Base-by-base conservation (phyloP, 2,113 vertebrate species). In the Dipodomys spectabilis region DNA sequence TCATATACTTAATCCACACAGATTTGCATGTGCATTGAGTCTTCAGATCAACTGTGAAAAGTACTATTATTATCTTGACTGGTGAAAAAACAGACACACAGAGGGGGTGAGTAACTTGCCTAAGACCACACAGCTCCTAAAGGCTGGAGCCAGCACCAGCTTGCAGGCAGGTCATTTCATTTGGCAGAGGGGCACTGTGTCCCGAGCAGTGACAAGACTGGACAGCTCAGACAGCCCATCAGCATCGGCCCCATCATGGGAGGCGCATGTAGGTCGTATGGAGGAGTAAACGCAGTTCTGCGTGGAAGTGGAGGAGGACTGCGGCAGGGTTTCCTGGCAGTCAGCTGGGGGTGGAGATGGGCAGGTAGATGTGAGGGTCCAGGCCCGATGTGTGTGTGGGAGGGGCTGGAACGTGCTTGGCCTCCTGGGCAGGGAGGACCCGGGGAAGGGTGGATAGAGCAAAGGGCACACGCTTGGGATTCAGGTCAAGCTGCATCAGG, bases 391-490 rank as follows among this genome's bases (percentile, higher is more conserved):
- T 15, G 53, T 57, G 53, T 23, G 39, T 2, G 5, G 23, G 25
- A n/a, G 32, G 39, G 16, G n/a, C 8, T 82, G 19, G 12, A 4
- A 2, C 6, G 5, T 0, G 0, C 22, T 18, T 39, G 75, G 75
- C 18, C 27, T 88, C 49, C 57, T 28, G 32, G 79, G 6, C 18
- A 19, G 30, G 9, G 57, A n/a, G 28, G 39, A n/a, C 0, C 5
- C 10, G 1, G 32, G 1, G 0, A 15, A 1, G 8, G 44, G 22
- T 7, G n/a, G 6, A 6, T 62, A 30, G 57, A 9, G 8, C 1
- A 2, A n/a, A 64, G 23, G 44, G 44, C 12, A 23, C 25, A 77
- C n/a, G 32, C 57, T 74, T 9, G 20, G 6, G 28, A 9, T 0
- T 7, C 20, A 35, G 71, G 23, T 22, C 20, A 20, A n/a, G 32